A percentile compares a stretch with the other conserved stretches of the same genome.
phyloP scores from a whole-genome alignment of 2,888 invertebrate genomes.

The Seladonia tumulorum region DNA sequence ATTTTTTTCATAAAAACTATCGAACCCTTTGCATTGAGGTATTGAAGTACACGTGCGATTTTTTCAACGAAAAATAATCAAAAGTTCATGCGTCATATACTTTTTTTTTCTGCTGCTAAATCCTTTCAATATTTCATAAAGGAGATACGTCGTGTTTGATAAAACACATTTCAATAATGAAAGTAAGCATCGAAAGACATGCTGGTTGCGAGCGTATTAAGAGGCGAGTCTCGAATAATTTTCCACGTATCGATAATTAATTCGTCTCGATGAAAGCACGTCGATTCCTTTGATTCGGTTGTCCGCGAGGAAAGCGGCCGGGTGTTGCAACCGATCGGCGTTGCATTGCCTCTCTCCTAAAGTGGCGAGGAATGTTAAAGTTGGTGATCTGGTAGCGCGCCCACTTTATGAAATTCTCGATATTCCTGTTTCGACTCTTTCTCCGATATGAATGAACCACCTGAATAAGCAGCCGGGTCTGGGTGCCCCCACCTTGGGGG shows the following conservation, averaged over 20 bases:
- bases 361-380: conserved; percentile 48
- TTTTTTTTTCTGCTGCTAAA: not conserved
- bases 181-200: not conserved
- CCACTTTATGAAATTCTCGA: conserved; percentile 67
- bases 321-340: conserved; percentile 34
- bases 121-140: not conserved
- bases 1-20: too few relatives aligned
- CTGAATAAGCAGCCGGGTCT: conserved; percentile 37
- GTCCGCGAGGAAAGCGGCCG: not conserved
- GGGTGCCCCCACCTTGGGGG: conserved; percentile 1
- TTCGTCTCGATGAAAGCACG: not conserved
- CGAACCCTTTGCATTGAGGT: too few relatives aligned
- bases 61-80: too few relatives aligned
- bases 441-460: conserved; percentile 68
- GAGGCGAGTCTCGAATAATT: not conserved
- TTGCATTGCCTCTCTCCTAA: conserved; percentile 50
- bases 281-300: not conserved
- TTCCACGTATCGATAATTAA: not conserved
- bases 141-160: not conserved
- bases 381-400: conserved; percentile 59
- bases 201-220: not conserved
- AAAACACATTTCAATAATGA: not conserved
- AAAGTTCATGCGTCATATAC: too few relatives aligned
- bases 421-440: conserved; percentile 68
- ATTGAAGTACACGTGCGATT: too few relatives aligned